Evolutionary conservation across 1,140 invertebrate species (phyloP).

Genomic region (Heliconius hermathena): DNA sequence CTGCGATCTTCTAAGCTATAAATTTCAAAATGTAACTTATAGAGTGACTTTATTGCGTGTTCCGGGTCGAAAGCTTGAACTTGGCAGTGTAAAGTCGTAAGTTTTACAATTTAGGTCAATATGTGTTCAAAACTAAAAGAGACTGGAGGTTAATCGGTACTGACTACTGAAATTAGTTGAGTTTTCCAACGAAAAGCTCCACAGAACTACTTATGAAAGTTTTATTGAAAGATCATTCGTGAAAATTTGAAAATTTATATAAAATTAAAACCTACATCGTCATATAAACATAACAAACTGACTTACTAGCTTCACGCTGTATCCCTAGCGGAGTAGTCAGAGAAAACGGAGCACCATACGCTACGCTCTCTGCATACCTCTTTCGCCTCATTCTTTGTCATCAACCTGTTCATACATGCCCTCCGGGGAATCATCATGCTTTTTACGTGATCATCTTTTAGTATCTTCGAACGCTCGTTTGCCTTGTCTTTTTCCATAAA

Average conservation of each 20-base stretch:
- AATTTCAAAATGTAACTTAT: slow-evolving; percentile 32
- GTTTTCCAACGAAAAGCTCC: neutral
- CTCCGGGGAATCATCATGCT: too few relatives aligned
- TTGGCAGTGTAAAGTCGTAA: slow-evolving; percentile 34
- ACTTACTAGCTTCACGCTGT: too few relatives aligned
- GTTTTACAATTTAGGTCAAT: slow-evolving; percentile 31
- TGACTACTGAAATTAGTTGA: slow-evolving; percentile 13
- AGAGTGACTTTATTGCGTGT: slow-evolving; percentile 34
- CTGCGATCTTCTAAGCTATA: neutral
- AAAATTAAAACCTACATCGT: too few relatives aligned
- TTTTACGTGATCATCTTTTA: too few relatives aligned
- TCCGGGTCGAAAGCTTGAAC: slow-evolving; percentile 36
- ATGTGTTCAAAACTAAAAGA: slow-evolving; percentile 24
- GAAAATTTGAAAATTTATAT: neutral
- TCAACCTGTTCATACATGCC: too few relatives aligned
- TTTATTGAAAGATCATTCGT: neutral
- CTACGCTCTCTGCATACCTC: too few relatives aligned
- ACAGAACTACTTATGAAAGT: neutral
- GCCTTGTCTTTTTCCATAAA: too few relatives aligned
- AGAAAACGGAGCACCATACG: too few relatives aligned
- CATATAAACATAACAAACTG: too few relatives aligned
- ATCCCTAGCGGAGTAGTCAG: too few relatives aligned
- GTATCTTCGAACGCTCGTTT: too few relatives aligned
- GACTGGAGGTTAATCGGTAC: slow-evolving; percentile 16
- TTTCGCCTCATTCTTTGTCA: too few relatives aligned